Evolutionary conservation across 2,113 vertebrate species (phyloP), one percentile per base, ranked within the genome.

Genomic region (Tyto alba): DNA sequence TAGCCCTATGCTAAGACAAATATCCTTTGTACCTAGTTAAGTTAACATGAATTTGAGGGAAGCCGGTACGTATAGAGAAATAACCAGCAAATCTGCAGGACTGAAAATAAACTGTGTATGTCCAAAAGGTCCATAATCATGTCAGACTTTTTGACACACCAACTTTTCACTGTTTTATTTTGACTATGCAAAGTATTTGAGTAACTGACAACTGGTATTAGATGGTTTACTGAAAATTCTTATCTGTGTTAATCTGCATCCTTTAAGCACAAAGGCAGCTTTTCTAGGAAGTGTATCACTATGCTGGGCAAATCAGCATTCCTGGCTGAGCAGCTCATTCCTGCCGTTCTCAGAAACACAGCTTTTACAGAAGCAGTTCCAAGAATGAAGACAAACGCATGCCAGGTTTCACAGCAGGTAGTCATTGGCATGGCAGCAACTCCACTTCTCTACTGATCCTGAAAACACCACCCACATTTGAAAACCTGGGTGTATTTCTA

Each of bases 381-480:
- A 57, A 89, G 77, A 92, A 63, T 10, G 50, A 95, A 91, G n/a
- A 27, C 45, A 68, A 74, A 48, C 2, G 10, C 16, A 15, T n/a
- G 82, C 72, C 76, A 89, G 48, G n/a, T 93, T 97, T 95, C 92
- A 79, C 57, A 93, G 83, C 79, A 95, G 79, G 72, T 93, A 68
- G 85, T 66, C 66, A 48, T n/a, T 62, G 53, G 21, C 83, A 78
- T 9, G 6, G 40, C 45, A 88, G 43, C 50, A 63, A 20, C 68
- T 75, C 34, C 29, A n/a, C 17, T 57, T 73, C 27, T 91, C 32
- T 34, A 25, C 29, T 7, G 32, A 38, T 59, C 38, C 50, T 48
- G 41, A 72, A 80, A 93, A 56, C 69, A 69, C 43, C 64, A 73
- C 26, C 45, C 45, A 69, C 17, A 4, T 34, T 64, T 91, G 64